Base-by-base conservation (phyloP, 2,113 vertebrate species). In the Zootoca vivipara region DNA sequence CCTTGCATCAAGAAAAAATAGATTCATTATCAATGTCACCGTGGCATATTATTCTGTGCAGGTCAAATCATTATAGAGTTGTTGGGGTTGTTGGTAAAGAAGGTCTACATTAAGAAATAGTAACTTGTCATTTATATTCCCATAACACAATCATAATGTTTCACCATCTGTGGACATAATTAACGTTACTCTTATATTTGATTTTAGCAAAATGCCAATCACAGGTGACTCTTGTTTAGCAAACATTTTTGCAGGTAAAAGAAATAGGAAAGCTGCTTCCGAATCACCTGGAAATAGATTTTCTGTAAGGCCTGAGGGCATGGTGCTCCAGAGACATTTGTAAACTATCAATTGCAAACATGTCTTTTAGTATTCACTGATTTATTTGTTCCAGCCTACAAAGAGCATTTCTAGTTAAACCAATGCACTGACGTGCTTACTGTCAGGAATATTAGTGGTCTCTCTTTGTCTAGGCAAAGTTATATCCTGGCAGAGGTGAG, bases 131-230 rank as follows among this genome's bases (percentile, higher is more conserved):
- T 94, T 96, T 96, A 93, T 90, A 93, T 65, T 95, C 95, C 94
- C 91, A 93, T 93, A 92, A 93, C 94, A 92, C 94, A 93, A 96
- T 95, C 94, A 97, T 96, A 97, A 96, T 92, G 92, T 81, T 95
- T 94, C 82, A 94, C 96, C 95, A 96, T 96, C 96, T 97, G 96
- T 96, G 94, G 83, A 86, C 86, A 88, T 96, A 96, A 97, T 96
- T 97, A 96, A 95, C 85, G 96, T 97, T 94, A 96, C 62, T 70
- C 96, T 96, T 96, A 96, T 93, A 96, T 96, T 94, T 94, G 90
- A 94, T 96, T 95, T 97, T 92, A 94, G 78, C 92, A 94, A 88
- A 91, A 85, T 94, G 95, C 95, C 87, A 95, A 94, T 96, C 91
- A 96, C 93, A 95, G 96, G 86, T 77, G 72, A 95, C 85, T 93